A percentile compares a stretch with the other conserved stretches of the same genome.
These are phyloP conservation scores for Lumbricus terrestris DNA, from an alignment of 2,888 invertebrate species.

Conservation along the genomic window DNA sequence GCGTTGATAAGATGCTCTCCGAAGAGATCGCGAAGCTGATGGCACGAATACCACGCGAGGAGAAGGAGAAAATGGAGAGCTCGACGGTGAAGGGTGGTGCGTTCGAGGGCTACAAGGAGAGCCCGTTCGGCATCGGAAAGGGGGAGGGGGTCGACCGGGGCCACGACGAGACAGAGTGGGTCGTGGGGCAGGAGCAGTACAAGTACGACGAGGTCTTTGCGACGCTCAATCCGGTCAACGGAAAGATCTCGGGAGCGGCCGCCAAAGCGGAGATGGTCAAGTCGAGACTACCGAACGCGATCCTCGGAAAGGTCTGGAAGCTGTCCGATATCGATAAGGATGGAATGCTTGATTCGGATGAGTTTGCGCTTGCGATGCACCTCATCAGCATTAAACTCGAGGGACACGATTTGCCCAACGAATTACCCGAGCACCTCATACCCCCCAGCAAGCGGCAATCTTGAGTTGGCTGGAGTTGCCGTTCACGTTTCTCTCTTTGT, in stretches of 20 bases:
- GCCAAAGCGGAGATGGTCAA: slow-evolving; percentile 92
- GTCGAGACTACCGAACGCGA: slow-evolving; percentile 94
- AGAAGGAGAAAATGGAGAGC: slow-evolving; percentile 53
- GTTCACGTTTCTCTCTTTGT: background rate
- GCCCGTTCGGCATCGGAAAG: slow-evolving; percentile 54
- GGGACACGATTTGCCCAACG: slow-evolving; percentile 85
- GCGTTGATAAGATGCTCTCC: slow-evolving; percentile 93
- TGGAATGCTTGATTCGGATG: slow-evolving; percentile 92
- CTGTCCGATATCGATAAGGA: slow-evolving; percentile 93
- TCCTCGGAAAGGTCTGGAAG: slow-evolving; percentile 94
- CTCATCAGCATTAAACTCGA: slow-evolving; percentile 57
- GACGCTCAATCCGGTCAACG: slow-evolving; percentile 74
- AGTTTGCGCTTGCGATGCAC: slow-evolving; percentile 97
- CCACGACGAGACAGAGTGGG: slow-evolving; percentile 91
- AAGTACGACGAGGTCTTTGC: slow-evolving; percentile 74
- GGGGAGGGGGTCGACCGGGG: slow-evolving; percentile 93
- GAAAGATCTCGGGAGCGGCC: slow-evolving; percentile 83
- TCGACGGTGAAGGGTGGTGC: slow-evolving; percentile 75
- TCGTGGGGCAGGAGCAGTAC: slow-evolving; percentile 83
- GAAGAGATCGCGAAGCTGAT: slow-evolving; percentile 92
- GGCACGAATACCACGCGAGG: slow-evolving; percentile 92
- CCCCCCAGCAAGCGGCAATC: slow-evolving; percentile 68
- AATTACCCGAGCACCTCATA: slow-evolving; percentile 83
- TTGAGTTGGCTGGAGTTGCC: background rate
- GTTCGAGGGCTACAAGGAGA: slow-evolving; percentile 84